phyloP scores from a whole-genome alignment of 2,888 invertebrate species.

The Synanthedon andrenaeformis region DNA sequence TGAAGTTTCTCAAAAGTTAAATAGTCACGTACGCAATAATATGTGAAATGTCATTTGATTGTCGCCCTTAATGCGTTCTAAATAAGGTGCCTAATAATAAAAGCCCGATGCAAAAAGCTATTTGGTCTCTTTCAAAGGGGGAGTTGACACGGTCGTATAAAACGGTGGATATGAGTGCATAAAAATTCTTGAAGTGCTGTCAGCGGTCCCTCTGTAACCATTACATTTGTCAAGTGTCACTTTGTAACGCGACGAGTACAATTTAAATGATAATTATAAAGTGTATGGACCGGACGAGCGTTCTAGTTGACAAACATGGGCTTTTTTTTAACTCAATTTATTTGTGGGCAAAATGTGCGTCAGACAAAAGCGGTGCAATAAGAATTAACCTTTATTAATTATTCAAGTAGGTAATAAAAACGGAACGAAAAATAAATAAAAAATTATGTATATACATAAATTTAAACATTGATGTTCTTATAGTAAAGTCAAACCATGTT shows the following conservation, averaged over 20 bases:
- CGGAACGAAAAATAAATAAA: no score
- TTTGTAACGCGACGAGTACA: conserved; percentile 55
- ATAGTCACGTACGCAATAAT: not conserved
- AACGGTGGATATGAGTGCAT: conserved; percentile 65
- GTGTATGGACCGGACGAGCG: conserved; percentile 26
- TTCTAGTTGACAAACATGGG: conserved; percentile 8
- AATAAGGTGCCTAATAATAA: no score
- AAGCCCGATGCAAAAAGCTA: not conserved
- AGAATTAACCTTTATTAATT: no score
- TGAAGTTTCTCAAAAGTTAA: not conserved
- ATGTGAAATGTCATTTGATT: not conserved
- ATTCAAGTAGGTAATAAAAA: no score
- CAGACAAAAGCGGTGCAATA: no score
- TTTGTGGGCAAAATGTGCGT: not conserved
- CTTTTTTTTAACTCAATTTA: not conserved
- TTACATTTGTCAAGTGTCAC: conserved; percentile 69
- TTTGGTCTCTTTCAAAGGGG: conserved; percentile 23
- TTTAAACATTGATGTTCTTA: no score
- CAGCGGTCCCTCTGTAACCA: conserved; percentile 54
- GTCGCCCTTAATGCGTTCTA: not conserved
- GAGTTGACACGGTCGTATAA: conserved; percentile 58
- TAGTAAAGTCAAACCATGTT: no score
- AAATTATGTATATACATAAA: no score
- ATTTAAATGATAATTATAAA: conserved; percentile 68
- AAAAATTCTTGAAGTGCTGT: conserved; percentile 65